Base-by-base conservation (phyloP, 2,797 vertebrate species). In the Sternotherus odoratus region DNA sequence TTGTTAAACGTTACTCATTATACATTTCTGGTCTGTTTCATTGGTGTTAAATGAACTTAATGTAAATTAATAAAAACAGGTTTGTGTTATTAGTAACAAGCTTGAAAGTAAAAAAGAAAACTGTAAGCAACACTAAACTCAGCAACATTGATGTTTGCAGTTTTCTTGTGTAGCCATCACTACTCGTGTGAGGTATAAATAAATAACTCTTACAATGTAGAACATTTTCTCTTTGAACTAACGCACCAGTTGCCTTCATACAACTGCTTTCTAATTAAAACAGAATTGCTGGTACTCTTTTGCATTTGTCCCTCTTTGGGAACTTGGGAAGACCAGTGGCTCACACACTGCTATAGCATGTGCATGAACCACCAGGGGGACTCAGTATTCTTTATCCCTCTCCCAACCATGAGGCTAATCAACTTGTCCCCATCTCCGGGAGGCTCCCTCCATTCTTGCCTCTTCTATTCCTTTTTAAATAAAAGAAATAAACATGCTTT, bases 11-110 rank as follows among this genome's bases (percentile, higher is more conserved):
- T 96, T 97, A 97, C 96, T 98, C 97, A 97, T 98, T 98, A 98
- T 97, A 97, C 94, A 95, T 97, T 98, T 98, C 97, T 97, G 97
- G 97, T 97, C 97, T 97, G 96, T 97, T 97, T 98, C 97, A 96
- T 87, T 97, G 96, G 97, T 98, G 98, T 97, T 98, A 98, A 98
- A 97, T 97, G 95, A 97, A 97, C 96, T 97, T 98, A 98, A 96
- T 97, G 97, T 98, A 98, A 98, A 98, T 98, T 98, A 98, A 90
- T 98, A 98, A 96, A 96, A 96, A 97, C 28, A 63, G 94, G 94
- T 96, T 97, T 77, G 16, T 50, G 88, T 96, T 93, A 95, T 98
- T 97, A 97, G 95, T 96, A 97, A 96, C 96, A 97, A 89, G 94
- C 96, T 96, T 1, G 0, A 89, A 93, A 95, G 92, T 94, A 89